Percentiles rank a stretch among this genome's conserved stretches.
These are phyloP conservation scores for Rhodinocichla rosea DNA, from an alignment of 2,113 vertebrate species.

Conservation along the genomic window DNA sequence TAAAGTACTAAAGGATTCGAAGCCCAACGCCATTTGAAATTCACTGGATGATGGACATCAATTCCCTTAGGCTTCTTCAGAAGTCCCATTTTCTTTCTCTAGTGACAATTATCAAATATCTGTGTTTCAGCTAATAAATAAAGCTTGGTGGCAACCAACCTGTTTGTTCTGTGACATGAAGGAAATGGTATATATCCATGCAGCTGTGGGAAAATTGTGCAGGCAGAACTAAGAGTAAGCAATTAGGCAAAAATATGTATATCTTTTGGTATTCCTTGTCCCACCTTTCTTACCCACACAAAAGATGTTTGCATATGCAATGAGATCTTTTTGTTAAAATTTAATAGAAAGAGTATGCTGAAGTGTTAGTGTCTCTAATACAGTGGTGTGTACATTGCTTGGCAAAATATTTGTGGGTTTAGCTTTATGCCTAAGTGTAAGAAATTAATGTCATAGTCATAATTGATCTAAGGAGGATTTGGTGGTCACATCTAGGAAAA, in stretches of 20 bases:
- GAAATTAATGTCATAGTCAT: not conserved
- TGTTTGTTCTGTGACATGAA: not conserved
- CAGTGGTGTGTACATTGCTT: not conserved
- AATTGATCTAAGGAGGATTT: not conserved
- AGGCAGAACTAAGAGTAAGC: not conserved
- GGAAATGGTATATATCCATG: not conserved
- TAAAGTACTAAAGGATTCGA: not conserved
- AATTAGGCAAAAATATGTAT: not conserved
- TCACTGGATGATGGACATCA: not conserved
- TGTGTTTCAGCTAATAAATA: not conserved
- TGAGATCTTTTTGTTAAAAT: not conserved
- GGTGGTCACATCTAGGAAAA: not conserved
- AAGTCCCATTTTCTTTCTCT: not conserved
- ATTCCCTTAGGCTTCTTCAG: not conserved
- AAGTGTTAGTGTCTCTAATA: not conserved
- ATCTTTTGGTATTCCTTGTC: not conserved
- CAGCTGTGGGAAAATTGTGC: not conserved
- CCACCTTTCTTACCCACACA: not conserved
- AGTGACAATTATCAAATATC: not conserved
- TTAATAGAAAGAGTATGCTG: not conserved
- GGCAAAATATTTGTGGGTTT: not conserved
- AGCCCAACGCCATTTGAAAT: not conserved
- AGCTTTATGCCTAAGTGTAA: not conserved
- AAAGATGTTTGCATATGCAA: not conserved
- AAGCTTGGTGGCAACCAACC: not conserved